Percentiles rank a stretch among this genome's conserved stretches.
Conservation (phyloP, 2,888 invertebrate species). For the Crocallis elinguaria region DNA sequence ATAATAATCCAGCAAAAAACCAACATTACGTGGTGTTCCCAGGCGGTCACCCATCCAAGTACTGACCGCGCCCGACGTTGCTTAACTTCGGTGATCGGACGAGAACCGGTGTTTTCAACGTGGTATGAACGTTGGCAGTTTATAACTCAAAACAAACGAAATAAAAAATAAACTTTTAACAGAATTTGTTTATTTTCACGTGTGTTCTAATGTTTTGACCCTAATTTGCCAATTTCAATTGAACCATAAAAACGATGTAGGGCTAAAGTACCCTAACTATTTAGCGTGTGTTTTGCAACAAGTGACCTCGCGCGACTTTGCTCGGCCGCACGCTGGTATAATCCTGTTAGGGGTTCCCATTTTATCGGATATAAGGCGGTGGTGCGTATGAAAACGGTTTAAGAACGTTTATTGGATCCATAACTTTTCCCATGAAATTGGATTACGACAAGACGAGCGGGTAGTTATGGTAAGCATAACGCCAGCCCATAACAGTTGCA, state of each 20-base stretch:
- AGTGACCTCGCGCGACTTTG: slow-evolving; percentile 46
- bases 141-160: too few species aligned
- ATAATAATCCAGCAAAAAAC: background rate
- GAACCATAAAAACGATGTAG: slow-evolving; percentile 28
- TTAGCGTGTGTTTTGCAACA: slow-evolving; percentile 40
- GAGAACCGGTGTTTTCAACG: slow-evolving; percentile 72
- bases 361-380: slow-evolving; percentile 8
- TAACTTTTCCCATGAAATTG: too few species aligned
- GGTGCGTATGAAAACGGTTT: slow-evolving; percentile 11
- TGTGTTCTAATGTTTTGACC: background rate
- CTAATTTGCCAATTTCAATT: slow-evolving; percentile 9
- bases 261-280: slow-evolving; percentile 1
- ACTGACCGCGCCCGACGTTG: slow-evolving; percentile 75
- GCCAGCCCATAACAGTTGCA: too few species aligned
- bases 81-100: slow-evolving; percentile 77
- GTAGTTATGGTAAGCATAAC: too few species aligned
- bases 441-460: too few species aligned
- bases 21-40: slow-evolving; percentile 65
- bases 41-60: slow-evolving; percentile 77
- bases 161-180: too few species aligned
- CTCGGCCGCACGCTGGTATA: slow-evolving; percentile 44
- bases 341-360: slow-evolving; percentile 54
- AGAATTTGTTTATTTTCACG: background rate
- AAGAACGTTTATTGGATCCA: too few species aligned
- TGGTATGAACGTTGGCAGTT: slow-evolving; percentile 42